These are phyloP conservation scores for Biston betularia DNA, from an alignment of 2,888 invertebrate species.

Conservation along the genomic window DNA sequence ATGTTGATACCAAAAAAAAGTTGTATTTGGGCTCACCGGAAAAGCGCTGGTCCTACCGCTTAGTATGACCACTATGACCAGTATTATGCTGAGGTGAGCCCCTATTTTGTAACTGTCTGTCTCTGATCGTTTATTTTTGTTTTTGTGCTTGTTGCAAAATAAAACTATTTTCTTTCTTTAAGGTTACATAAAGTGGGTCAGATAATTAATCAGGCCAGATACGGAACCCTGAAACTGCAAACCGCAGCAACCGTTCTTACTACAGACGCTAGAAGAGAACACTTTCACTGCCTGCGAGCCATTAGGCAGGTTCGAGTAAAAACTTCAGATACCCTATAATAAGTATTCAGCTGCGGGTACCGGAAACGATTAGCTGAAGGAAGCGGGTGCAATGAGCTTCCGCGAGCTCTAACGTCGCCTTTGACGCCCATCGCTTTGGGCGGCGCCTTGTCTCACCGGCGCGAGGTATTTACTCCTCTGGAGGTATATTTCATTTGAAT, in stretches of 20 bases:
- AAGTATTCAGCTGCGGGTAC: conserved; percentile 44
- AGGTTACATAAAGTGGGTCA: too few relatives aligned
- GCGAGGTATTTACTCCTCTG: conserved; percentile 15
- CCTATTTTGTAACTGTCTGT: too few relatives aligned
- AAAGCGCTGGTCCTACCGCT: too few relatives aligned
- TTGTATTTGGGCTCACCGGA: too few relatives aligned
- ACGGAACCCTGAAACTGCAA: background rate
- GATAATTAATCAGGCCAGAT: too few relatives aligned
- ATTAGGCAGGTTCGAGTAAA: conserved; percentile 33
- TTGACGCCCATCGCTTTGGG: conserved; percentile 26
- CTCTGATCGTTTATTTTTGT: too few relatives aligned
- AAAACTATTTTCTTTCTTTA: too few relatives aligned
- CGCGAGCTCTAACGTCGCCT: conserved; percentile 36
- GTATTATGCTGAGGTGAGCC: too few relatives aligned
- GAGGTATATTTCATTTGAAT: conserved; percentile 19
- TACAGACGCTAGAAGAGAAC: background rate
- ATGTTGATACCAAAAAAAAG: too few relatives aligned
- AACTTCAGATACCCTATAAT: conserved; percentile 34
- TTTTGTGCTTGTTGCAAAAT: too few relatives aligned
- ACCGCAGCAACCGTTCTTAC: background rate
- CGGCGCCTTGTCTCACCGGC: conserved; percentile 22
- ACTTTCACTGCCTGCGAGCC: background rate
- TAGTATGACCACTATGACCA: too few relatives aligned
- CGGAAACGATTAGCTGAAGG: conserved; percentile 71
- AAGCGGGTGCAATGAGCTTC: conserved; percentile 59